Evolutionary conservation across 2,797 vertebrate genomes (phyloP).

Genomic region (Argentina silus): DNA sequence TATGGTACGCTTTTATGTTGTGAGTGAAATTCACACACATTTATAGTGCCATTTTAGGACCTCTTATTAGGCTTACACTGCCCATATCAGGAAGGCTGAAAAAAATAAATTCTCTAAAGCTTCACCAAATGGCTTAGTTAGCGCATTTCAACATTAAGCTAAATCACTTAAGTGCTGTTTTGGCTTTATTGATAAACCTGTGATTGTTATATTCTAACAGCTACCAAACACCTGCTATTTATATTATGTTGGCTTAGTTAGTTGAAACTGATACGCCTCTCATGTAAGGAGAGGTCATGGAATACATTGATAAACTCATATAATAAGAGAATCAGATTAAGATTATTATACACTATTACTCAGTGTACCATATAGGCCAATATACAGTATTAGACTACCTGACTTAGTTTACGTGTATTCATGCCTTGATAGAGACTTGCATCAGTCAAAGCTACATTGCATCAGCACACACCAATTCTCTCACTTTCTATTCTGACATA

Average conservation of each 20-base stretch:
- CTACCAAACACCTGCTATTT: slow-evolving; percentile 60
- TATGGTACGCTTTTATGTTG: slow-evolving; percentile 19
- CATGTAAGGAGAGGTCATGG: slow-evolving; percentile 37
- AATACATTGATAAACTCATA: too few relatives aligned
- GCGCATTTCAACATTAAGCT: slow-evolving; percentile 66
- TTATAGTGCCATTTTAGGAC: slow-evolving; percentile 47
- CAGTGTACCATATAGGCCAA: neutral
- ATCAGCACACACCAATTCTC: neutral
- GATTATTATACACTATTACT: too few relatives aligned
- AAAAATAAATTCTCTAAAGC: slow-evolving; percentile 33
- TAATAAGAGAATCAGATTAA: too few relatives aligned
- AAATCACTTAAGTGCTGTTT: slow-evolving; percentile 73
- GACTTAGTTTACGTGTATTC: neutral
- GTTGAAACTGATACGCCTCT: slow-evolving; percentile 24
- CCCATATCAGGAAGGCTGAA: slow-evolving; percentile 21
- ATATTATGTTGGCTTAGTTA: slow-evolving; percentile 36
- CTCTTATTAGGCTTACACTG: slow-evolving; percentile 55
- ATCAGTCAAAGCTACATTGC: neutral
- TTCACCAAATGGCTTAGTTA: slow-evolving; percentile 70
- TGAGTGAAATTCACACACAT: slow-evolving; percentile 44
- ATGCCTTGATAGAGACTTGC: neutral
- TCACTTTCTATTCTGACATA: too few relatives aligned
- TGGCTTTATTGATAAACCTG: slow-evolving; percentile 71
- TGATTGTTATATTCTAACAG: slow-evolving; percentile 54
- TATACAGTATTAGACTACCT: neutral